Conservation (phyloP, 2,888 invertebrate species). For the Stomorhina lunata region DNA sequence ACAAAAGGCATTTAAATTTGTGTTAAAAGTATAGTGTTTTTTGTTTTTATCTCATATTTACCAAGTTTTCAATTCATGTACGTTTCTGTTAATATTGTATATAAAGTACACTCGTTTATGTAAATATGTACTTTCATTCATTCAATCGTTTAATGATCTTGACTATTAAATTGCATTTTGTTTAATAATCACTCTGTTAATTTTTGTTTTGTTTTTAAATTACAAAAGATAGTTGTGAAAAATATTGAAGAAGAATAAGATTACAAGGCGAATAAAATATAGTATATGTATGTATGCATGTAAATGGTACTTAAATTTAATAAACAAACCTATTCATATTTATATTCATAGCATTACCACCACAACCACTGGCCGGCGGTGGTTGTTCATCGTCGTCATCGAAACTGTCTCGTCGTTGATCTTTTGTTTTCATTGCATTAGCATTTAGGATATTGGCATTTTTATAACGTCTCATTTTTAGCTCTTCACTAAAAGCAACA, state of each 20-base stretch:
- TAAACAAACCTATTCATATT: slow-evolving; percentile 78
- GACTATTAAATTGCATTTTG: neutral
- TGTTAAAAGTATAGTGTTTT: slow-evolving; percentile 26
- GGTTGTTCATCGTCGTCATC: slow-evolving; percentile 78
- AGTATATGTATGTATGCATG: slow-evolving; percentile 39
- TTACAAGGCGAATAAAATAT: slow-evolving; percentile 43
- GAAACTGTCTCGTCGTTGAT: slow-evolving; percentile 66
- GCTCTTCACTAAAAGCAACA: slow-evolving; percentile 74
- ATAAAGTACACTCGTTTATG: slow-evolving; percentile 44
- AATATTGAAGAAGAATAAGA: slow-evolving; percentile 41
- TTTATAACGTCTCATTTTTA: slow-evolving; percentile 73
- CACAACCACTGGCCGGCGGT: slow-evolving; percentile 77
- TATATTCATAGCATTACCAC: slow-evolving; percentile 76
- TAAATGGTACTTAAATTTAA: slow-evolving; percentile 67
- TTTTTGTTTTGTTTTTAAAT: slow-evolving; percentile 23
- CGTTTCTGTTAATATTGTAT: slow-evolving; percentile 7
- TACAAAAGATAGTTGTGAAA: slow-evolving; percentile 34
- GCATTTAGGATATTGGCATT: slow-evolving; percentile 62
- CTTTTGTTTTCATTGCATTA: slow-evolving; percentile 58
- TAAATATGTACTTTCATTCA: slow-evolving; percentile 49
- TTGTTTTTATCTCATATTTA: slow-evolving; percentile 8
- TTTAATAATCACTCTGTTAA: neutral
- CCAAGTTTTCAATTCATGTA: slow-evolving; percentile 14
- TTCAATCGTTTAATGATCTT: slow-evolving; percentile 3
- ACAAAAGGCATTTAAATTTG: slow-evolving; percentile 50